Conservation (phyloP, 2,888 invertebrate species). For the Trissoscelio sp. region DNA sequence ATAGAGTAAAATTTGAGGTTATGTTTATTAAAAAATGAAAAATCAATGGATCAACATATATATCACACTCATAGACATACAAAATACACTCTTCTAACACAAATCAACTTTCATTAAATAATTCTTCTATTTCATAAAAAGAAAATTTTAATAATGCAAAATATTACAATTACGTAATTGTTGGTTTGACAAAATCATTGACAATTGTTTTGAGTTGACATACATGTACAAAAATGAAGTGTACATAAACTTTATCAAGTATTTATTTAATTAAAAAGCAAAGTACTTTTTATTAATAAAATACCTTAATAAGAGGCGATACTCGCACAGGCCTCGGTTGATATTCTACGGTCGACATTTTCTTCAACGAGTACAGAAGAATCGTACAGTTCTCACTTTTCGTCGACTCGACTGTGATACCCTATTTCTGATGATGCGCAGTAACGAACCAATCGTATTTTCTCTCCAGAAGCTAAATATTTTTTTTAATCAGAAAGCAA, state of each 20-base stretch:
- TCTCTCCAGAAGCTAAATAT: no score
- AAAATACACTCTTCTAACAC: not conserved
- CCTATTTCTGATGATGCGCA: slow-evolving; percentile 4
- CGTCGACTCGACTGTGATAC: no score
- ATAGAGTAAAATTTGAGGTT: slow-evolving; percentile 4
- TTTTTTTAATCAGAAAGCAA: no score
- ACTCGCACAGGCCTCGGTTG: slow-evolving; percentile 87
- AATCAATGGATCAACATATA: not conserved
- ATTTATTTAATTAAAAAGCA: not conserved
- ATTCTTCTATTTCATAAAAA: not conserved
- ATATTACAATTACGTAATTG: slow-evolving; percentile 53
- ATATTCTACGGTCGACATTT: slow-evolving; percentile 80
- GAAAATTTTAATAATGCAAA: not conserved
- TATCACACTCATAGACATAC: no score
- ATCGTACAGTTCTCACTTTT: no score
- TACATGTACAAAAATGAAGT: not conserved
- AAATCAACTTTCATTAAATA: not conserved
- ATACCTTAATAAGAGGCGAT: slow-evolving; percentile 92
- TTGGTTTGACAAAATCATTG: slow-evolving; percentile 29
- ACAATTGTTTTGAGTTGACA: not conserved
- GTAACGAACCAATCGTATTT: not conserved
- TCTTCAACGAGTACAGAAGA: slow-evolving; percentile 8
- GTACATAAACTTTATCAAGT: no score
- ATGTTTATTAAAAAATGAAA: not conserved
- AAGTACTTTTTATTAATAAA: slow-evolving; percentile 33